phyloP scores from a whole-genome alignment of 1,140 invertebrate genomes.

The Zaprionus kolodkinae region DNA sequence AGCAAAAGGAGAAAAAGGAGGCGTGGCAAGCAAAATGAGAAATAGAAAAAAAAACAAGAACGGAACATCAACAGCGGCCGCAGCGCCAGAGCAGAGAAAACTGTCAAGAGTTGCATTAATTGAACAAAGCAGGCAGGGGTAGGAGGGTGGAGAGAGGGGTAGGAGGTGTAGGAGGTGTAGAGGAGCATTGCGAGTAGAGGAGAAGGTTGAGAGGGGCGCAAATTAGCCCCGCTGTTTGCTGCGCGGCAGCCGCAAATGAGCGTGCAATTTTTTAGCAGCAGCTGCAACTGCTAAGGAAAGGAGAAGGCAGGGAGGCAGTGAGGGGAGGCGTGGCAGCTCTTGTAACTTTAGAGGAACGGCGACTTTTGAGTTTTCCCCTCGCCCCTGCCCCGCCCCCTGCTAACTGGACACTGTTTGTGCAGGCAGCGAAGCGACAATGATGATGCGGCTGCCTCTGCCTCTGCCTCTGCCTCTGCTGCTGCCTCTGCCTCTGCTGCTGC shows the following conservation, averaged over 20 bases:
- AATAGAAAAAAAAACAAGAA: constrained; percentile 8
- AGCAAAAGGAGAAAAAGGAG: constrained; percentile 17
- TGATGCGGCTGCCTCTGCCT: constrained; percentile 49
- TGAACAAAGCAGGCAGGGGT: constrained; percentile 79
- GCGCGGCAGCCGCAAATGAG: constrained; percentile 72
- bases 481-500: constrained; percentile 31
- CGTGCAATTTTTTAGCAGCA: constrained; percentile 70
- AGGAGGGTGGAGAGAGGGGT: neutral
- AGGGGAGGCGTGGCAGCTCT: constrained; percentile 46
- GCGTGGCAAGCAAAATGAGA: constrained; percentile 27
- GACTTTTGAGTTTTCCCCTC: constrained; percentile 62
- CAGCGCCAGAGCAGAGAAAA: constrained; percentile 63
- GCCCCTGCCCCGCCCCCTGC: neutral
- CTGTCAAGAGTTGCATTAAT: constrained; percentile 84
- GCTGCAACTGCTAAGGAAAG: constrained; percentile 10
- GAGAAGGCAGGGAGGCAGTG: neutral
- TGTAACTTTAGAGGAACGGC: constrained; percentile 64
- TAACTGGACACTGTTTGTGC: constrained; percentile 14
- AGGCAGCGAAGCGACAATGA: constrained; percentile 78
- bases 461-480: constrained; percentile 24
- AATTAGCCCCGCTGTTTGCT: constrained; percentile 69
- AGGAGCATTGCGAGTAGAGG: neutral
- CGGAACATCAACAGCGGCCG: constrained; percentile 43
- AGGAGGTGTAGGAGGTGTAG: neutral
- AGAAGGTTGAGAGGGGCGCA: constrained; percentile 13